phyloP scores from a whole-genome alignment of 2,797 vertebrate species.

The Pelochelys cantorii region DNA sequence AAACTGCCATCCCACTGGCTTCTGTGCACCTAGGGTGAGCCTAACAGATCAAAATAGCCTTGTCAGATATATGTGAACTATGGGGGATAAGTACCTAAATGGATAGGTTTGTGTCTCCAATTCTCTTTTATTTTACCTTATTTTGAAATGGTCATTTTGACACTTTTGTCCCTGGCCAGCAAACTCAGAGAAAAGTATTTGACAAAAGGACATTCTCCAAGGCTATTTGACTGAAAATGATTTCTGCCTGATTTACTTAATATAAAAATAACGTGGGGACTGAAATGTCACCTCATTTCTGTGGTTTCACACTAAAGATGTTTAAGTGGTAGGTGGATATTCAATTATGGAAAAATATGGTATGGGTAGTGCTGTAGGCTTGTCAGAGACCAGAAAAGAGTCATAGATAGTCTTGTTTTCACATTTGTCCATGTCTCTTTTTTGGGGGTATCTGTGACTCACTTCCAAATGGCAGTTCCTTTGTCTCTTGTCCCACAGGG shows the following conservation, averaged over 20 bases:
- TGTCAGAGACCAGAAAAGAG: not conserved
- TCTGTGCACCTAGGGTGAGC: not conserved
- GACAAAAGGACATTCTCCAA: not conserved
- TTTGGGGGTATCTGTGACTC: not conserved
- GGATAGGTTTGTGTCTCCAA: not conserved
- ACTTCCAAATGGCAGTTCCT: not conserved
- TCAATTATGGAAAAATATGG: not conserved
- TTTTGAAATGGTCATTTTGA: not conserved
- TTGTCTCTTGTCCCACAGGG: not conserved
- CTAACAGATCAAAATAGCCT: not conserved
- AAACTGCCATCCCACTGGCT: not conserved
- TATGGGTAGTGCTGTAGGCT: not conserved
- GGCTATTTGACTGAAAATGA: conserved; percentile 11
- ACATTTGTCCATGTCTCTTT: not conserved
- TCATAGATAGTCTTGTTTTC: not conserved
- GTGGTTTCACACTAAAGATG: not conserved
- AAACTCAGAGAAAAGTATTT: not conserved
- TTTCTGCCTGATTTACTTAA: conserved; percentile 3
- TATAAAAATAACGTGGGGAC: not conserved
- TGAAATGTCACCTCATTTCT: not conserved
- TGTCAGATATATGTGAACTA: not conserved
- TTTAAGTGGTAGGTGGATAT: not conserved
- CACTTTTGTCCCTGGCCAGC: not conserved
- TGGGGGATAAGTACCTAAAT: not conserved
- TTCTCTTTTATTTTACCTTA: not conserved